Conservation (phyloP, 2,113 vertebrate species). For the Benitochromis conjunctus region DNA sequence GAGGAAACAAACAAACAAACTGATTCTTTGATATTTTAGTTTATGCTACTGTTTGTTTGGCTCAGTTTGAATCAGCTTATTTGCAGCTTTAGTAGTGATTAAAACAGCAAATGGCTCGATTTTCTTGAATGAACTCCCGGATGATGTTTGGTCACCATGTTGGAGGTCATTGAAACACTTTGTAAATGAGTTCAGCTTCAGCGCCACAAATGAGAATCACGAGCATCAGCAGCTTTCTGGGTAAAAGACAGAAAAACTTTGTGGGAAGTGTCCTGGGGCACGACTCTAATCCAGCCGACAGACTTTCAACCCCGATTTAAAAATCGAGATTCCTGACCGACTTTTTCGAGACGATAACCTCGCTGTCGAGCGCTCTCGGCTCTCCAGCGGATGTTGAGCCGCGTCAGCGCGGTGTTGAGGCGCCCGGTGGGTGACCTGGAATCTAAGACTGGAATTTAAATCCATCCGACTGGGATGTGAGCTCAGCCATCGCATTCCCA, state of each 20-base stretch:
- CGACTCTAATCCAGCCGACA: not conserved
- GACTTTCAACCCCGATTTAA: not conserved
- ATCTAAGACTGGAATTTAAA: slow-evolving; percentile 3
- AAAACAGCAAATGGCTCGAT: not conserved
- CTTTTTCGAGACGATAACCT: not conserved
- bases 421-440: slow-evolving; percentile 32
- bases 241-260: not conserved
- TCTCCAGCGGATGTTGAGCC: not conserved
- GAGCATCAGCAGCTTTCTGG: not conserved
- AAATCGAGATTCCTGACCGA: not conserved
- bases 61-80: rapidly evolving
- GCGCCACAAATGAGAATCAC: rapidly evolving
- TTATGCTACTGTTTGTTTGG: not conserved
- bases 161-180: not conserved
- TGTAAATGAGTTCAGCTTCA: not conserved
- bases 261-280: not conserved
- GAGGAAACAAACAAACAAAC: not conserved
- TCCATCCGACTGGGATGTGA: not conserved
- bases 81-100: not conserved
- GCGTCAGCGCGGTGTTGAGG: not conserved
- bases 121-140: not conserved
- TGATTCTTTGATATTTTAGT: not conserved
- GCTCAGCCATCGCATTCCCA: not conserved
- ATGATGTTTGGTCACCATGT: not conserved
- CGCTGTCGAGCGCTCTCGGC: not conserved